phyloP scores from a whole-genome alignment of 37 sponge, comb jelly and placozoan species.

The Beroe ovata region DNA sequence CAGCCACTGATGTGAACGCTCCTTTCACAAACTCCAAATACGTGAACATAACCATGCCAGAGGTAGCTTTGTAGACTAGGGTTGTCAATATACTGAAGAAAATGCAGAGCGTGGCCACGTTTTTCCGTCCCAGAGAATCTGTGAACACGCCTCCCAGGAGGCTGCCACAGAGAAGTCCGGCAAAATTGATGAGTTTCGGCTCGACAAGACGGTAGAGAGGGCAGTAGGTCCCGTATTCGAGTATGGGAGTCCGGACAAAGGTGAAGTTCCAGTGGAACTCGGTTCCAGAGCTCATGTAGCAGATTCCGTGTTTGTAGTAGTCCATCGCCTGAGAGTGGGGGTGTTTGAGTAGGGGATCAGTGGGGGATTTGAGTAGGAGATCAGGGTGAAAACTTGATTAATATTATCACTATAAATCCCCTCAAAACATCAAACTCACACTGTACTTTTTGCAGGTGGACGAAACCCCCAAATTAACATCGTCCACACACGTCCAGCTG shows the following conservation, averaged over 20 bases:
- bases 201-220: conserved; percentile 1
- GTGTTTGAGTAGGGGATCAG: background rate
- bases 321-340: background rate
- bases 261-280: conserved; percentile 50
- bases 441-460: background rate
- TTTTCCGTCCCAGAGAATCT: conserved; percentile 26
- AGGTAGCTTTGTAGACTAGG: background rate
- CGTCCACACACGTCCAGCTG: background rate
- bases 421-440: conserved; percentile 5
- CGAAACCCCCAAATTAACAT: background rate
- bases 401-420: too few relatives aligned
- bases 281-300: background rate
- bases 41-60: conserved; percentile 15
- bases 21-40: conserved; percentile 38
- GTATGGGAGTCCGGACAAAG: background rate
- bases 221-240: conserved; percentile 23
- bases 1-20: background rate
- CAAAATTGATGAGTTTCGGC: background rate
- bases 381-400: too few relatives aligned
- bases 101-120: background rate
- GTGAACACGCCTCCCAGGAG: conserved; percentile 12
- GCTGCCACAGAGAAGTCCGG: background rate
- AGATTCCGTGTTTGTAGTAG: background rate
- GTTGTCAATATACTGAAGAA: conserved; percentile 8
- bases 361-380: too few relatives aligned